Percentiles rank a stretch among this genome's conserved stretches.
phyloP scores from a whole-genome alignment of 2,113 vertebrate genomes.

The Calidris pugnax region DNA sequence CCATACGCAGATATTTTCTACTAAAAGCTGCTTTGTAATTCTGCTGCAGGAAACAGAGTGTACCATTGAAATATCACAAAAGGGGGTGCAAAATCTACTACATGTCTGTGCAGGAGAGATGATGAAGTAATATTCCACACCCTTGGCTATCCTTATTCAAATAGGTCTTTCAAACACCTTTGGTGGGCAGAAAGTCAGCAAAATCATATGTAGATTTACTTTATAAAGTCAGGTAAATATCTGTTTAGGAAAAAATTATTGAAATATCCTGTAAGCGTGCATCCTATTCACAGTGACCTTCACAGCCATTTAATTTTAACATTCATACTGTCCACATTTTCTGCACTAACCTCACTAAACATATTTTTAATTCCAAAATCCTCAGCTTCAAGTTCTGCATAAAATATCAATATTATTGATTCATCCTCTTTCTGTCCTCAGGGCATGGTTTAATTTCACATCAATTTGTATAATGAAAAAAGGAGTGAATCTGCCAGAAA shows the following conservation, averaged over 20 bases:
- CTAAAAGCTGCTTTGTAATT: neutral
- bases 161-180: neutral
- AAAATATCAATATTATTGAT: constrained; percentile 58
- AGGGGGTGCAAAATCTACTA: neutral
- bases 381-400: neutral
- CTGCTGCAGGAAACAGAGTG: neutral
- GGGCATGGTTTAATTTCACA: constrained; percentile 38
- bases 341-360: neutral
- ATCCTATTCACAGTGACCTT: neutral
- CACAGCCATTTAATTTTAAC: neutral
- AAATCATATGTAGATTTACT: neutral
- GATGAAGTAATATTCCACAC: neutral
- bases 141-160: neutral
- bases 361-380: constrained; percentile 1
- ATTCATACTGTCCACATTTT: neutral
- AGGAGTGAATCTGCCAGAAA: constrained; percentile 17
- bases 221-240: neutral
- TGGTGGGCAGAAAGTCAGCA: neutral
- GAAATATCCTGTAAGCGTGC: neutral
- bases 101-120: neutral
- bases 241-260: neutral
- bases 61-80: neutral
- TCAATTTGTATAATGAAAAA: constrained; percentile 37
- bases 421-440: neutral
- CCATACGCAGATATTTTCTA: neutral